Conservation (phyloP, 2,888 invertebrate species). For the Ophion obscuratus region DNA sequence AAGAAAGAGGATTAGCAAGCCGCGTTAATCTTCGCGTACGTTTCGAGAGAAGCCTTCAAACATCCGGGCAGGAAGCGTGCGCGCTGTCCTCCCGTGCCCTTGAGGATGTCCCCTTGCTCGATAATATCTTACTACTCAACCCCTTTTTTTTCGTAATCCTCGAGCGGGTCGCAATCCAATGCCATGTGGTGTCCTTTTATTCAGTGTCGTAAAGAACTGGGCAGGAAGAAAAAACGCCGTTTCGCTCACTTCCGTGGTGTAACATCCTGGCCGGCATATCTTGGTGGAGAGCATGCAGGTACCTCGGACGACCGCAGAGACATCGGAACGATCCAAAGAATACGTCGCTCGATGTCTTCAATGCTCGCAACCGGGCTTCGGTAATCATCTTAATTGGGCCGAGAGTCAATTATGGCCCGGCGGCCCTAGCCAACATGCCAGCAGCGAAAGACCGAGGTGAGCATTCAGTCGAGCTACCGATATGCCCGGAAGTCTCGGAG, state of each 20-base stretch:
- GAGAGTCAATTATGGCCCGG: background rate
- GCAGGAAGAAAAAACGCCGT: conserved; percentile 65
- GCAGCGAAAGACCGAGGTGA: background rate
- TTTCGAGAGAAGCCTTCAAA: conserved; percentile 3
- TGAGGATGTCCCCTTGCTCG: conserved; percentile 66
- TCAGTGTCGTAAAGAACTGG: conserved; percentile 62
- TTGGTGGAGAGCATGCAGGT: conserved; percentile 8
- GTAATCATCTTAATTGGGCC: conserved; percentile 7
- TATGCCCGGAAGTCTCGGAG: conserved; percentile 53
- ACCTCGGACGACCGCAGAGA: background rate
- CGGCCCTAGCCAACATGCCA: background rate
- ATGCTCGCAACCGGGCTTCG: background rate
- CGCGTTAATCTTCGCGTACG: background rate
- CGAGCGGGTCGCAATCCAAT: conserved; percentile 67
- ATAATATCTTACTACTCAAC: conserved; percentile 69
- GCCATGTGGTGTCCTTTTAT: conserved; percentile 75
- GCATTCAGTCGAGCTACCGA: conserved; percentile 18
- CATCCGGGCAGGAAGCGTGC: conserved; percentile 34
- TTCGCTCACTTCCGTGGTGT: conserved; percentile 38
- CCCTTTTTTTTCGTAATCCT: conserved; percentile 51
- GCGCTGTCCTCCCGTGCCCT: conserved; percentile 4
- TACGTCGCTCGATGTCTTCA: background rate
- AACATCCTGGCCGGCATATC: conserved; percentile 53
- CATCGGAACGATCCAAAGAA: background rate
- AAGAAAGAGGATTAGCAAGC: conserved; percentile 15